A percentile compares a stretch with the other conserved stretches of the same genome.
Conservation (phyloP, 2,888 invertebrate genomes). For the Dynastes hyllus region DNA sequence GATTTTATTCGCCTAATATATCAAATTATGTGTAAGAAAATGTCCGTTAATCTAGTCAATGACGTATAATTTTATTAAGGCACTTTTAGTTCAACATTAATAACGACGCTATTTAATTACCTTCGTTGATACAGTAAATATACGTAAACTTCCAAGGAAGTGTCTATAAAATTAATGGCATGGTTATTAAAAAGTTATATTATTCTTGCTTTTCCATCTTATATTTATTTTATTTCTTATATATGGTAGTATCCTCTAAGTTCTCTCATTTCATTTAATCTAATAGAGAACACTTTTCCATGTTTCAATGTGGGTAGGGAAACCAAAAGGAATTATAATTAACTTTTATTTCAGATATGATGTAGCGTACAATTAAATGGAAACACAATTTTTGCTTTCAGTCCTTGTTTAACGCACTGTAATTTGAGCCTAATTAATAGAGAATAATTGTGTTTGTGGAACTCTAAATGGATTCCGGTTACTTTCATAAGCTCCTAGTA, state of each 20-base stretch:
- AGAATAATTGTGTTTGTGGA: too few species aligned
- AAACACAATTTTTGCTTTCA: too few species aligned
- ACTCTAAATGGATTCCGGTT: too few species aligned
- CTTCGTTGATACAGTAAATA: constrained; percentile 14
- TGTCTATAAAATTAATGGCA: constrained; percentile 25
- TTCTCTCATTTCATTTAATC: background rate
- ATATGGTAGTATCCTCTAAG: background rate
- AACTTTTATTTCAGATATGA: background rate
- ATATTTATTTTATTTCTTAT: background rate
- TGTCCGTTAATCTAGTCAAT: constrained; percentile 15
- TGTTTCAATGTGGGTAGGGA: background rate
- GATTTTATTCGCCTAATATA: constrained; percentile 26
- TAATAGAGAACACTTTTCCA: background rate
- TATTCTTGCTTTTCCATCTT: background rate
- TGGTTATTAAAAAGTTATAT: constrained; percentile 35
- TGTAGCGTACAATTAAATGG: background rate
- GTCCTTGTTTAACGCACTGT: too few species aligned
- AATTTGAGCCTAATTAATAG: too few species aligned
- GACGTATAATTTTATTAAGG: constrained; percentile 35
- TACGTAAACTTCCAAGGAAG: constrained; percentile 14
- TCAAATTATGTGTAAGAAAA: background rate
- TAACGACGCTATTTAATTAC: constrained; percentile 21
- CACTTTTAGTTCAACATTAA: constrained; percentile 33
- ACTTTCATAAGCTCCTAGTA: too few species aligned
- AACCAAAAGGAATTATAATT: background rate